A percentile compares a stretch with the other conserved stretches of the same genome.
These are phyloP conservation scores for Poeciliopsis retropinna DNA, from an alignment of 2,113 vertebrate genomes.

Conservation along the genomic window DNA sequence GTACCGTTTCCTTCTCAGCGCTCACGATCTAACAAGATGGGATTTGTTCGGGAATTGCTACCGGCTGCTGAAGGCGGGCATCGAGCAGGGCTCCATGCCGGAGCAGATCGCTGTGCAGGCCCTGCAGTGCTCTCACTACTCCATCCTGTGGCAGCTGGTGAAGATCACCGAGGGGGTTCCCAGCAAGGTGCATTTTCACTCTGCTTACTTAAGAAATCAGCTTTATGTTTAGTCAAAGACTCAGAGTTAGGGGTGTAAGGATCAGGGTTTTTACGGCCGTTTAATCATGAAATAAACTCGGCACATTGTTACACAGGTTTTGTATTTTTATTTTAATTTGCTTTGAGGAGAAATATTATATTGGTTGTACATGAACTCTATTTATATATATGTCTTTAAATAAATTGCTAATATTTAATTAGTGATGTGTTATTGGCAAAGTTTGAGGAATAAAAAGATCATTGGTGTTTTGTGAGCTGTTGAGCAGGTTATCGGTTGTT, in stretches of 20 bases:
- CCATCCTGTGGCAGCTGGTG: conserved; percentile 99
- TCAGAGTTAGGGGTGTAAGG: neutral
- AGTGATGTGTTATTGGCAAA: neutral
- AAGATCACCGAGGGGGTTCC: conserved; percentile 97
- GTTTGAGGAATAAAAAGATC: no score
- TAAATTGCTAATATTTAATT: neutral
- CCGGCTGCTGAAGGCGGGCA: conserved; percentile 94
- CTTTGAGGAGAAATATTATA: neutral
- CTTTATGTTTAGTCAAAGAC: conserved; percentile 4
- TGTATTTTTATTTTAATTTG: neutral
- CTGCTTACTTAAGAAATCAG: neutral
- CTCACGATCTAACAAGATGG: conserved; percentile 98
- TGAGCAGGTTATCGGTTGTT: conserved; percentile 17
- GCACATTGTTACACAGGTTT: no score
- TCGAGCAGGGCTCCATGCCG: conserved; percentile 98
- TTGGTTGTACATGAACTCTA: neutral
- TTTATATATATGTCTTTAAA: neutral
- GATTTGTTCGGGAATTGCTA: conserved; percentile 98
- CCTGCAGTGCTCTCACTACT: conserved; percentile 98
- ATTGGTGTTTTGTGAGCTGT: neutral
- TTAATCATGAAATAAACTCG: no score
- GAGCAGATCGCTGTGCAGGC: conserved; percentile 99
- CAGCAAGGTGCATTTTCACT: conserved; percentile 84
- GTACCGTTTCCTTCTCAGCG: conserved; percentile 74
- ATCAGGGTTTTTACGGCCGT: no score